Evolutionary conservation across 2,113 vertebrate species (phyloP).

Genomic region (Probosciger aterrimus): DNA sequence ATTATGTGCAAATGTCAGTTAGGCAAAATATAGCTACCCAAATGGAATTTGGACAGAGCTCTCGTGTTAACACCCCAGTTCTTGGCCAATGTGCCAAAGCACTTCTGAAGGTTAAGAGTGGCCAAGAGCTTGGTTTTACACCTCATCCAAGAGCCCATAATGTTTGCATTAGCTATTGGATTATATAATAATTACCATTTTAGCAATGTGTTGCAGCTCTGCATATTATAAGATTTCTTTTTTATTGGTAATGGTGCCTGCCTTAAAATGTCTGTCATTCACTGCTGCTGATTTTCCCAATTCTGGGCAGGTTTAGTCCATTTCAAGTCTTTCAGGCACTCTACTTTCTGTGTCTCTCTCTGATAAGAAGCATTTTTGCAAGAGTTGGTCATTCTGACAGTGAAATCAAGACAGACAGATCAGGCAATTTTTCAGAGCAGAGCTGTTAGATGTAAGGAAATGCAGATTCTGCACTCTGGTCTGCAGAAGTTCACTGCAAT

Average conservation of each 20-base stretch:
- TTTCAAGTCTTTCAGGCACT: not conserved
- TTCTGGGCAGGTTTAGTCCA: not conserved
- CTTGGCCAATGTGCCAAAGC: not conserved
- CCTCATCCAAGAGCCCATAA: not conserved
- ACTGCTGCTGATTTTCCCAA: not conserved
- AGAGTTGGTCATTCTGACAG: not conserved
- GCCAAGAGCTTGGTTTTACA: slow-evolving; percentile 30
- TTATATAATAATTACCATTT: not conserved
- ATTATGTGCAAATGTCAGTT: not conserved
- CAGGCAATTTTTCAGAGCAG: not conserved
- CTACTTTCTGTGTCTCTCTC: not conserved
- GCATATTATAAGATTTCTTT: not conserved
- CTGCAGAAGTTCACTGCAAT: not conserved
- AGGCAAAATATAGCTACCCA: not conserved
- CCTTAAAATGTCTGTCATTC: not conserved
- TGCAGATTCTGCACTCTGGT: not conserved
- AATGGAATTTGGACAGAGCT: not conserved
- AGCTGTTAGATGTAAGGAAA: not conserved
- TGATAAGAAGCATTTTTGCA: not conserved
- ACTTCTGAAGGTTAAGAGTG: not conserved
- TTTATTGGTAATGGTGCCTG: not conserved
- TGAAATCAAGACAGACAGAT: not conserved
- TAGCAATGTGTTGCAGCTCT: not conserved
- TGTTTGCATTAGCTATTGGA: not conserved
- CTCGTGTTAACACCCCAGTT: not conserved